Evolutionary conservation across 92 coral and sea anemone genomes (phyloP), one percentile per base, ranked within the genome.

Genomic region (Pocillopora grandis): DNA sequence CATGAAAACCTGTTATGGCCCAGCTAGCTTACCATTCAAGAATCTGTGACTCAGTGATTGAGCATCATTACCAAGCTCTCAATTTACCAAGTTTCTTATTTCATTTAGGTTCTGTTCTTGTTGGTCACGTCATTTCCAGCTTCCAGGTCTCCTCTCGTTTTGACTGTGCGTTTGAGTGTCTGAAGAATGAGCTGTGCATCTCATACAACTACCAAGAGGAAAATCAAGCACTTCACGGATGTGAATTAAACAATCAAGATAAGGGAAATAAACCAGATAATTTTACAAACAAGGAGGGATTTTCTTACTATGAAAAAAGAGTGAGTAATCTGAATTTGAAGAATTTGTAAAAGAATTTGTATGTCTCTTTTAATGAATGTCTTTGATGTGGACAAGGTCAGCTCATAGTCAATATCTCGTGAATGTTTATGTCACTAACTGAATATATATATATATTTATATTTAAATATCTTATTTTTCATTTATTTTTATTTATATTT

Each of bases 151-250:
- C 84, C 27, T 67, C 79, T 5, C 81, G 80, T 11, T 31, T 83
- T 3, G 88, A 77, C 52, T 88, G 91, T 62, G n/a, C 85, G 64
- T 70, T 88, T 58, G 72, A 83, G 10, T 88, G 91, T 58, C 62
- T 71, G 58, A 65, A 20, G 7, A 36, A 84, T 5, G 49, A 42
- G 60, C 84, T 49, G 23, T 88, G 91, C 64, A 61, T 71, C 18
- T 88, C 91, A 23, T 88, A 66, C 62, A 88, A 88, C 79, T 88
- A 77, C 61, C 70, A 88, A 33, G 77, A 76, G 27, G 52, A 62
- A 4, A 36, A 63, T 31, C 72, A 56, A 56, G 31, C 52, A 9
- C 27, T 55, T 16, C 80, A 85, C 63, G 80, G 49, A 58, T 88
- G 91, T 63, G 88, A 83, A 52, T 76, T 88, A 18, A 88, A 76